These are phyloP conservation scores for Penelope pileata DNA, from an alignment of 2,113 vertebrate species.

Conservation along the genomic window DNA sequence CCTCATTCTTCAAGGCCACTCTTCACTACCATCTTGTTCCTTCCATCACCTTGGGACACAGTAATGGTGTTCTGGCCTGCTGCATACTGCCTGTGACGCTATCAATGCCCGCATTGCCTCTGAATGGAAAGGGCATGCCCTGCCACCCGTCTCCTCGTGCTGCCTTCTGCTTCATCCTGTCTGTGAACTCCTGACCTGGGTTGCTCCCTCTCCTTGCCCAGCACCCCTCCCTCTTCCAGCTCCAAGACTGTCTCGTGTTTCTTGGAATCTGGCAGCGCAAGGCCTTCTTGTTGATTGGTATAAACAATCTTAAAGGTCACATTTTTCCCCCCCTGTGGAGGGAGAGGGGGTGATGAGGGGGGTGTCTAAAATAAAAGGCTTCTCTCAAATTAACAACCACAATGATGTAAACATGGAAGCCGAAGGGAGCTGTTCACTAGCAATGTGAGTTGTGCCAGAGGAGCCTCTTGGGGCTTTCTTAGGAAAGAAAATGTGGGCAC, in stretches of 20 bases:
- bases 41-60: neutral
- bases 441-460: neutral
- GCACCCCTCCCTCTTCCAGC: conserved; percentile 46
- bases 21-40: neutral
- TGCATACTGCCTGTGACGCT: neutral
- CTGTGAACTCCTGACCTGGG: conserved; percentile 72
- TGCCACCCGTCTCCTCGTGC: neutral
- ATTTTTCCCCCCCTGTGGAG: conserved; percentile 57
- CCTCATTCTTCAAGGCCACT: neutral
- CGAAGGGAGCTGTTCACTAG: conserved; percentile 57
- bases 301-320: conserved; percentile 77
- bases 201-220: neutral
- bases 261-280: conserved; percentile 64
- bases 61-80: neutral
- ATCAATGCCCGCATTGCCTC: neutral
- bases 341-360: neutral
- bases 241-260: conserved; percentile 61
- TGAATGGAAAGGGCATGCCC: conserved; percentile 11
- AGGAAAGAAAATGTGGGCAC: conserved; percentile 59
- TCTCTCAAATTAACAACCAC: conserved; percentile 73
- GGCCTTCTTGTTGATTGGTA: conserved; percentile 71
- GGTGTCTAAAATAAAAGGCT: conserved; percentile 64
- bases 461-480: conserved; percentile 35
- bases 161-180: conserved; percentile 56
- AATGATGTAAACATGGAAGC: conserved; percentile 71